These are phyloP conservation scores for Drosophila lacertosa DNA, from an alignment of 1,140 invertebrate species.

Conservation along the genomic window DNA sequence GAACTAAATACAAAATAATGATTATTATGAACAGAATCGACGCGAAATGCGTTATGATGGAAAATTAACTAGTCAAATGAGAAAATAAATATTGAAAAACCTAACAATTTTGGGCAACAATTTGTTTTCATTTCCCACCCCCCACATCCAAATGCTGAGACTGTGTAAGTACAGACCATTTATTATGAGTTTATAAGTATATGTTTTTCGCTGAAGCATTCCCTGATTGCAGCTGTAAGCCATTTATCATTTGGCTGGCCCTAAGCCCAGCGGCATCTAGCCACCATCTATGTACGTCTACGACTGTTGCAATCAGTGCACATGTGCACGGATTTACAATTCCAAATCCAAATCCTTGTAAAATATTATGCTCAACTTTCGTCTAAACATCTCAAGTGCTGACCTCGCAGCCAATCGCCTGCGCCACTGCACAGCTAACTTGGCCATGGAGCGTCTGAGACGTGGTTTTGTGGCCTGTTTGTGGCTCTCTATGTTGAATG, in stretches of 20 bases:
- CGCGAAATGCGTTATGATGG: conserved; percentile 53
- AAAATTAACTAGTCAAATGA: conserved; percentile 76
- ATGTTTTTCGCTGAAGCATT: neutral
- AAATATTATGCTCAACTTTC: conserved; percentile 71
- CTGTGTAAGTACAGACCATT: conserved; percentile 8
- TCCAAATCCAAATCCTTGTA: conserved; percentile 63
- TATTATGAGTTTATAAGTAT: conserved; percentile 6
- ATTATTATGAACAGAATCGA: conserved; percentile 56
- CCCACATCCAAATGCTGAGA: neutral
- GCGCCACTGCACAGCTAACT: neutral
- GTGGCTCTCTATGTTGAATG: conserved; percentile 12
- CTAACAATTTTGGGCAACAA: conserved; percentile 51
- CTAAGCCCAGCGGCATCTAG: conserved; percentile 4
- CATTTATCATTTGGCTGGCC: conserved; percentile 58
- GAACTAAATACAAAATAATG: conserved; percentile 64
- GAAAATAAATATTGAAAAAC: conserved; percentile 75
- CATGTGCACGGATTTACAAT: conserved; percentile 65
- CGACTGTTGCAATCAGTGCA: conserved; percentile 61
- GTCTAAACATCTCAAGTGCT: conserved; percentile 22
- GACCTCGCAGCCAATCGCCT: conserved; percentile 14
- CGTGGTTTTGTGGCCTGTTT: conserved; percentile 30
- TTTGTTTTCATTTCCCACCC: neutral
- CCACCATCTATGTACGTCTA: conserved; percentile 5
- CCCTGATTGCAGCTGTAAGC: conserved; percentile 18
- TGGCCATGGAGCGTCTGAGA: conserved; percentile 7